Conservation (phyloP, 1,140 invertebrate genomes). For the Sipha flava region DNA sequence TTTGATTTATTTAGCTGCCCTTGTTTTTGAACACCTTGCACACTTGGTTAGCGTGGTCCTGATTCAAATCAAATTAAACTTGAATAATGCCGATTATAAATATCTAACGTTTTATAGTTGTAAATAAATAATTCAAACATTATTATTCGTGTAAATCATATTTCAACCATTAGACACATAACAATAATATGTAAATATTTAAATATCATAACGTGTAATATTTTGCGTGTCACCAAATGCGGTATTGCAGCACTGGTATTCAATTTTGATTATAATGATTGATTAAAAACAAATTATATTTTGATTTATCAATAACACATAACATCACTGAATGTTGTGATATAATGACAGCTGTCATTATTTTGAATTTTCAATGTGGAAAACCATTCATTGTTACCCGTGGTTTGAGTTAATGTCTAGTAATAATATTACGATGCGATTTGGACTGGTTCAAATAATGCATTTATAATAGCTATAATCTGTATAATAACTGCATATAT, state of each 20-base stretch:
- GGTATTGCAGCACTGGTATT: neutral
- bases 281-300: constrained; percentile 1
- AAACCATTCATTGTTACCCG: neutral
- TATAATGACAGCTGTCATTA: neutral
- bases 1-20: too few relatives aligned
- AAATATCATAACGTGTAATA: neutral
- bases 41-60: too few relatives aligned
- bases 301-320: neutral
- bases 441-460: neutral
- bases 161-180: neutral
- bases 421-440: neutral
- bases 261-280: neutral
- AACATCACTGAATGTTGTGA: neutral
- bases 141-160: neutral
- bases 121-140: too few relatives aligned
- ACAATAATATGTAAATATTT: neutral
- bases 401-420: neutral
- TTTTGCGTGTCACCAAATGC: neutral
- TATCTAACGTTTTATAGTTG: too few relatives aligned
- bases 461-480: neutral
- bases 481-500: too few relatives aligned
- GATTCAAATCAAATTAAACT: too few relatives aligned
- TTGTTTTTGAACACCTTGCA: too few relatives aligned
- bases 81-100: too few relatives aligned
- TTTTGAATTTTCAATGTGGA: neutral